phyloP scores from a whole-genome alignment of 2,888 invertebrate species.

The Chesias legatella region DNA sequence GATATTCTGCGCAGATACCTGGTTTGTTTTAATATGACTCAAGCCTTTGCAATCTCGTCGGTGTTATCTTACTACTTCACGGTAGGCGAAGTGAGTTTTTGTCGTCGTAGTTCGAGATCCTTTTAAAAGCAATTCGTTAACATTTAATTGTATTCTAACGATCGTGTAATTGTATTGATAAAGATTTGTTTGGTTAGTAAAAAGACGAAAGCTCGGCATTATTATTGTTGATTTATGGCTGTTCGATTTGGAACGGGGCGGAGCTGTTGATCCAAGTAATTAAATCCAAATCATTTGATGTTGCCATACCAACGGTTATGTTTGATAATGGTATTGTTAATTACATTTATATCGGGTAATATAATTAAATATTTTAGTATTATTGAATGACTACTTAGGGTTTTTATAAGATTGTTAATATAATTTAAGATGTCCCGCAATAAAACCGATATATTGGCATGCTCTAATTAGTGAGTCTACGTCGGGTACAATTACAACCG shows the following conservation, averaged over 20 bases:
- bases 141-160: slow-evolving; percentile 63
- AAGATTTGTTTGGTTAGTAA: slow-evolving; percentile 70
- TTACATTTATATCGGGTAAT: slow-evolving; percentile 51
- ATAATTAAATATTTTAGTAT: slow-evolving; percentile 43
- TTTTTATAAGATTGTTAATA: slow-evolving; percentile 39
- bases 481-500: slow-evolving; percentile 47
- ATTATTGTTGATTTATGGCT: slow-evolving; percentile 69
- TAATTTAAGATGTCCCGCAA: slow-evolving; percentile 41
- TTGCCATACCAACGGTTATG: slow-evolving; percentile 56
- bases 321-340: slow-evolving; percentile 57
- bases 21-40: slow-evolving; percentile 22
- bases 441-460: slow-evolving; percentile 44
- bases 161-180: slow-evolving; percentile 74
- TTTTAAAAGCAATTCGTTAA: slow-evolving; percentile 45
- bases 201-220: slow-evolving; percentile 54
- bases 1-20: slow-evolving; percentile 24
- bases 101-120: slow-evolving; percentile 26
- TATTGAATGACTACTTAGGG: slow-evolving; percentile 46
- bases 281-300: slow-evolving; percentile 66
- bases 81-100: slow-evolving; percentile 3
- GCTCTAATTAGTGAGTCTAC: slow-evolving; percentile 51
- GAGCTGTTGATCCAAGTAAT: slow-evolving; percentile 63
- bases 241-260: slow-evolving; percentile 58
- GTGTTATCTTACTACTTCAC: slow-evolving; percentile 2
- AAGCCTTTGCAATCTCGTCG: slow-evolving; percentile 3